Base-by-base conservation (phyloP, 2,113 vertebrate genomes). In the Apteryx owenii region DNA sequence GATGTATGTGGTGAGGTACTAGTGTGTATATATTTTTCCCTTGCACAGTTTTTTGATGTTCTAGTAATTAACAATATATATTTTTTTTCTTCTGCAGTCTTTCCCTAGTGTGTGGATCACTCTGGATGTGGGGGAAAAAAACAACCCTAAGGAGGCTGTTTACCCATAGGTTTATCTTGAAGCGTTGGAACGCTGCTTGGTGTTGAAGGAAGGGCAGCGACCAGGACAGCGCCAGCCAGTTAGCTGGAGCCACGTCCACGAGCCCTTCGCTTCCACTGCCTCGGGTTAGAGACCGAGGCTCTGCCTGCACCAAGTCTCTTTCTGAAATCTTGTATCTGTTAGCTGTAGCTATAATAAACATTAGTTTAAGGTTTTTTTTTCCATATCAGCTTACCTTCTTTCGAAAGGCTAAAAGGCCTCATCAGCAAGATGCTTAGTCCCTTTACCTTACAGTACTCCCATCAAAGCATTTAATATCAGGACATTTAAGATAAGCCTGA, bases 11-110 rank as follows among this genome's bases (percentile, higher is more conserved):
- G 25, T 14, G 12, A 62, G 54, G 61, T 3, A 3, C 56, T 16
- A 7, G 60, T 10, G 5, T 2, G 6, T 8, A 3, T 6, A 0
- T 6, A 0, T 7, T 2, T 40, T 25, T 33, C 48, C 28, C 22
- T 7, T 25, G 25, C 29, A 1, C 16, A 0, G 64, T 5, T 21
- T 33, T 20, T 5, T 18, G 1, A 4, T 1, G 5, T 6, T 29
- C 25, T 4, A 10, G 26, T 42, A 6, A 18, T 42, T 88, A 60
- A 36, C n/a, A 31, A 5, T 48, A 0, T 14, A 16, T 46, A 19
- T 36, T 58, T 80, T n/a, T 33, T 54, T 61, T 11, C 33, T 36
- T 25, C 76, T 22, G 4, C 79, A 77, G 88, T 4, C 68, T 5
- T 83, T 33, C 33, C 9, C 0, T 85, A 76, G 58, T 31, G 0